phyloP scores from a whole-genome alignment of 2,888 invertebrate species.

The Macroteleia sp. region DNA sequence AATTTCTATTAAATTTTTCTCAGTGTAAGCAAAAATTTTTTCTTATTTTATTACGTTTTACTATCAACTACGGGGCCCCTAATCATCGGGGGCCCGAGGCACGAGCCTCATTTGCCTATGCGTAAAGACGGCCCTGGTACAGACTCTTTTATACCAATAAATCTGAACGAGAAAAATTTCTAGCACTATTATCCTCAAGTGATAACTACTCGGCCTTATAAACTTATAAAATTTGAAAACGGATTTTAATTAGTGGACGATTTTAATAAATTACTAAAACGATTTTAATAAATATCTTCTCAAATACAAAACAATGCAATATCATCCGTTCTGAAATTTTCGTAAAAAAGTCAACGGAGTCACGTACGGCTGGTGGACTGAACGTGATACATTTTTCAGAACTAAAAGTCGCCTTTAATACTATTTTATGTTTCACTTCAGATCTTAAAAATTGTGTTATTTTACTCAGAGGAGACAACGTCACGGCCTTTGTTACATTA shows the following conservation, averaged over 20 bases:
- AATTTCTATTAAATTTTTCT: too few relatives aligned
- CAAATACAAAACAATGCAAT: background rate
- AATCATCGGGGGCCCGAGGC: too few relatives aligned
- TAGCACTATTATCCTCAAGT: background rate
- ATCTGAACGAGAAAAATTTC: background rate
- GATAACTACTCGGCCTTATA: background rate
- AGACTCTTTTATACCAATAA: background rate
- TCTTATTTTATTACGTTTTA: too few relatives aligned
- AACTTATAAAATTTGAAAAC: background rate
- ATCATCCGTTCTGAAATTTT: background rate
- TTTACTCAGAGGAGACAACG: background rate
- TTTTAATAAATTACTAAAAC: too few relatives aligned
- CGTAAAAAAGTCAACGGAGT: background rate
- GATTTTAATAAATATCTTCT: background rate
- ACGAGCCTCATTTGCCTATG: too few relatives aligned
- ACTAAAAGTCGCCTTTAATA: background rate
- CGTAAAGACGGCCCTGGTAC: too few relatives aligned
- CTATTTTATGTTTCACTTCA: background rate
- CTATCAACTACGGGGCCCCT: too few relatives aligned
- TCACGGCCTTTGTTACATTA: background rate
- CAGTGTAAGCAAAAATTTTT: too few relatives aligned
- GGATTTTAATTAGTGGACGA: background rate
- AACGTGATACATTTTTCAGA: background rate
- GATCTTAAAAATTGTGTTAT: background rate
- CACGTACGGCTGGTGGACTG: too few relatives aligned